Base-by-base conservation (phyloP, 2,888 invertebrate species). In the Brachylomia viminalis region DNA sequence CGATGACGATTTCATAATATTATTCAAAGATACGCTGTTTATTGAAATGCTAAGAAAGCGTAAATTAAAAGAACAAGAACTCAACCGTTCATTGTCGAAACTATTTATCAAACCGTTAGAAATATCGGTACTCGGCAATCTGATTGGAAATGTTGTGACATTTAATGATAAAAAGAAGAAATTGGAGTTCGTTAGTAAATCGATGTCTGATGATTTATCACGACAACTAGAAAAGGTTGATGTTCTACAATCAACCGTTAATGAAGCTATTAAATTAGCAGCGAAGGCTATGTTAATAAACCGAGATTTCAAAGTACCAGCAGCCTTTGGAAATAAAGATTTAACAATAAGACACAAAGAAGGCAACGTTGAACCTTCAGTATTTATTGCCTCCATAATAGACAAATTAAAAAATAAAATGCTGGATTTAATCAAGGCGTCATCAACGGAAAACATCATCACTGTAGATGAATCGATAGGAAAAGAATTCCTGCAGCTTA, bases 321-420 rank as follows among this genome's bases (percentile, higher is more conserved):
- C n/a, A 20, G 45, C 74, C 17, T 86, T 87, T 69, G 87, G 87
- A 27, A 87, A 87, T 59, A 66, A 56, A 30, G 85, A 87, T 52
- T 54, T 87, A 45, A 75, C 75, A n/a, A 58, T 86, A 47, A 75
- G 77, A 66, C 80, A 85, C 5, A 76, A 66, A 56, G 52, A 75
- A 38, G 54, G 47, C 2, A 23, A 74, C n/a, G 20, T 33, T 15
- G 45, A 61, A 52, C 61, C 59, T 15, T 15, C 52, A 52, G 45
- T 17, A 0, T 61, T 11, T 11, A 61, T 73, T 23, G 15, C 74
- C 7, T 52, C 59, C 2, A n/a, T 47, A 15, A 52, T 74, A 56
- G 52, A 79, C 0, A 33, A 58, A 45, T 56, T 80, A 17, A 67
- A 45, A 45, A 54, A 62, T 3, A 70, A 47, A 74, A 27, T 75